phyloP scores from a whole-genome alignment of 2,113 vertebrate species.

The Xenus cinereus region DNA sequence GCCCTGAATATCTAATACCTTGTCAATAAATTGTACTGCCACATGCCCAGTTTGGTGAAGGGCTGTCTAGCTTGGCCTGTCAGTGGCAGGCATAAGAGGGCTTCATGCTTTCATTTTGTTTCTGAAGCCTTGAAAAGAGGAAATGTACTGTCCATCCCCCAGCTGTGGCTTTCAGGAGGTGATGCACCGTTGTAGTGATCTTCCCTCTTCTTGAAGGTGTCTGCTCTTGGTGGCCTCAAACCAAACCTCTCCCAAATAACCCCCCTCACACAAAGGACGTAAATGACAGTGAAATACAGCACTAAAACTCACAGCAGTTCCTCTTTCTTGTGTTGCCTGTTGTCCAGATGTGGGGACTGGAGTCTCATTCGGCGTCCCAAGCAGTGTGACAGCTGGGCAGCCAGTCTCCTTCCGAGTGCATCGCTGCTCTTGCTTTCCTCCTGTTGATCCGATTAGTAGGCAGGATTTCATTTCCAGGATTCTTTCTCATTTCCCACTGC shows the following conservation, averaged over 20 bases:
- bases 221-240: background rate
- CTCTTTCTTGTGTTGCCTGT: background rate
- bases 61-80: background rate
- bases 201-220: background rate
- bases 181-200: background rate
- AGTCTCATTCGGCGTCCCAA: background rate
- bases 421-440: background rate
- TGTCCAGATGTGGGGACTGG: background rate
- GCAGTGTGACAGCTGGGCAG: background rate
- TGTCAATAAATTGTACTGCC: background rate
- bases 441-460: background rate
- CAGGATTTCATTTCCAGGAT: background rate
- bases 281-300: background rate
- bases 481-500: background rate
- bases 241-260: background rate
- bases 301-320: background rate
- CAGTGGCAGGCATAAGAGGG: background rate
- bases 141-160: accelerated
- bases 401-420: background rate
- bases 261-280: background rate
- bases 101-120: background rate
- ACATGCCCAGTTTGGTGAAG: background rate
- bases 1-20: background rate
- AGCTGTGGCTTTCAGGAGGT: background rate
- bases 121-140: background rate